Evolutionary conservation across 2,888 invertebrate genomes (phyloP), one percentile per base, ranked within the genome.

Genomic region (Stictocephala bisonia): DNA sequence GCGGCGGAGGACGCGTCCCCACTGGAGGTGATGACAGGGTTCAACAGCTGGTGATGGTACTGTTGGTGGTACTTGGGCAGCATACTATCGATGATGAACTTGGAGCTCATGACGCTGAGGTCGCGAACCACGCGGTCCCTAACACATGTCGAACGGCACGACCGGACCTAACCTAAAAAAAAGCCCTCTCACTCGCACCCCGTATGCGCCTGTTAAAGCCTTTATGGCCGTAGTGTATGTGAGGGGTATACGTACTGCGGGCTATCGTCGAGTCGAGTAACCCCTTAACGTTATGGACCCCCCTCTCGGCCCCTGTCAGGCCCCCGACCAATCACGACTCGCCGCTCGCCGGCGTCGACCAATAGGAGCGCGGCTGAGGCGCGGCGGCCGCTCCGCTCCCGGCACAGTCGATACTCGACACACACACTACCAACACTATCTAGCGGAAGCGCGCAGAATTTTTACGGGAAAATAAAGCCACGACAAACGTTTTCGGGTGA

Each of bases 71-170:
- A 96, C 90, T 96, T 96, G 83, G 95, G 95, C 88, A 96, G 93
- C 94, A 96, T 95, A 90, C 94, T 95, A 93, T 96, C 95, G 89
- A 96, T 93, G 90, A 94, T 94, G 90, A 95, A 96, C 91, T 95
- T 96, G 90, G 95, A 95, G 91, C 92, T 94, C 95, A 96, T 96
- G 90, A 75, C 75, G 75, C 18, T 20, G 22, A 35, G 20, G 20
- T 69, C 29, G 27, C 50, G 44, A 56, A 56, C 58, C n/a, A 18
- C 20, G 22, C 50, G 20, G 20, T 69, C 29, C 31, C 50, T 44
- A 56, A 56, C 58, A 58, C 70, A 71, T 71, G 48, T 27, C 48
- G 18, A 40, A 11, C 15, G 29, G 24, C 31, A 18, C 40, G 68
- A 31, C 56, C 40, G n/a, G 58, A 71, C 70, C 58, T 71, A 71